These are phyloP conservation scores for Gobionotothen gibberifrons DNA, from an alignment of 2,797 vertebrate genomes.

Conservation along the genomic window DNA sequence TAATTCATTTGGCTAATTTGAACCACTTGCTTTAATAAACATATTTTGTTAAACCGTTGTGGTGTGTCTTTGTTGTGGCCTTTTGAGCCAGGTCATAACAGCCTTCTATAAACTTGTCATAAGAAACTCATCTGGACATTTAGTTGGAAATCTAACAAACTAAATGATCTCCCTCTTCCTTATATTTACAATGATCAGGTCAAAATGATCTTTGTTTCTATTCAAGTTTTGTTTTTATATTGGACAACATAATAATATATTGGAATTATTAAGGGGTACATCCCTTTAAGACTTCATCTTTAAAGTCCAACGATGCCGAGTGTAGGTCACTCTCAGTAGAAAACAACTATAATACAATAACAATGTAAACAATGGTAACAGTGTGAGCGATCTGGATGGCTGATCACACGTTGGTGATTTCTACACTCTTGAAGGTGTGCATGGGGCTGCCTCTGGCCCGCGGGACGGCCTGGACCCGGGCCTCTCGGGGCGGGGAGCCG, in stretches of 20 bases:
- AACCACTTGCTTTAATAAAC: no score
- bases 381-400: slow-evolving; percentile 4
- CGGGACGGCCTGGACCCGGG: slow-evolving; percentile 75
- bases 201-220: slow-evolving; percentile 10
- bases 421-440: slow-evolving; percentile 81
- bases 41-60: no score
- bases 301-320: slow-evolving; percentile 13
- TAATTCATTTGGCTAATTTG: no score
- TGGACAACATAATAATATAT: not conserved
- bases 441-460: slow-evolving; percentile 81
- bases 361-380: slow-evolving; percentile 59
- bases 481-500: slow-evolving; percentile 80
- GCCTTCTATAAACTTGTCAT: slow-evolving; percentile 16
- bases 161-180: not conserved
- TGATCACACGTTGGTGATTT: slow-evolving; percentile 85
- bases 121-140: slow-evolving; percentile 40
- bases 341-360: slow-evolving; percentile 38
- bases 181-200: slow-evolving; percentile 16
- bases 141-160: not conserved
- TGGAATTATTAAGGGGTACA: slow-evolving; percentile 1
- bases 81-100: no score
- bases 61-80: no score
- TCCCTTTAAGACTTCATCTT: not conserved
- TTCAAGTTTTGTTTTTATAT: not conserved
- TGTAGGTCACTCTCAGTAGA: slow-evolving; percentile 47